phyloP scores from a whole-genome alignment of 2,113 vertebrate species.

The Paradoxurus hermaphroditus region DNA sequence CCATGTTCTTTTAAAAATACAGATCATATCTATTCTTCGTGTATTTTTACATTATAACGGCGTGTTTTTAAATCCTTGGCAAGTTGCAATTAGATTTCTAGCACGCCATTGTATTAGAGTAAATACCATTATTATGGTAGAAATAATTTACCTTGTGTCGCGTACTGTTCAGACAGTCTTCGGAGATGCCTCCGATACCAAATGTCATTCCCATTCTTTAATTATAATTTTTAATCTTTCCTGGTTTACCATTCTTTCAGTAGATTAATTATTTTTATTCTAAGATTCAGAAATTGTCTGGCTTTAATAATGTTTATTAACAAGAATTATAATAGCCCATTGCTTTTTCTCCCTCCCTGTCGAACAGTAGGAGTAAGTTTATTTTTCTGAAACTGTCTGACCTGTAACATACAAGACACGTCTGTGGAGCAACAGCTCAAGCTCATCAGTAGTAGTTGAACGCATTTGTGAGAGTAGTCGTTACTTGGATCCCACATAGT shows the following conservation, averaged over 20 bases:
- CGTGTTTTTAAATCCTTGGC: constrained; percentile 66
- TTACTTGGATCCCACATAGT: background rate
- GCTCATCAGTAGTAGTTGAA: background rate
- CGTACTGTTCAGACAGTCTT: constrained; percentile 68
- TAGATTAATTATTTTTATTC: constrained; percentile 79
- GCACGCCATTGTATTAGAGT: constrained; percentile 74
- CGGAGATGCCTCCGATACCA: constrained; percentile 71
- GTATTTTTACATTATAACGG: constrained; percentile 70
- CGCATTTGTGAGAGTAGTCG: background rate
- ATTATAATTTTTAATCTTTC: constrained; percentile 82
- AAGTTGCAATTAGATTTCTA: constrained; percentile 77
- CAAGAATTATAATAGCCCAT: constrained; percentile 54
- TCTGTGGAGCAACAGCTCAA: background rate
- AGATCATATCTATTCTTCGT: constrained; percentile 74
- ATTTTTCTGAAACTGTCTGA: background rate
- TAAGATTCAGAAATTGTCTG: constrained; percentile 63
- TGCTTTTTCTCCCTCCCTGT: rapidly evolving
- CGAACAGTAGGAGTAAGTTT: background rate
- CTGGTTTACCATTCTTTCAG: constrained; percentile 75
- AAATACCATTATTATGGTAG: constrained; percentile 80
- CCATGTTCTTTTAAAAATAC: constrained; percentile 63
- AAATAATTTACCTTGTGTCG: constrained; percentile 77
- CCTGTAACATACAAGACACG: background rate
- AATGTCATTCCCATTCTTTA: constrained; percentile 74
- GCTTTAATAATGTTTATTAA: constrained; percentile 76